Conservation (phyloP, 2,113 vertebrate genomes). For the Bos indicus region DNA sequence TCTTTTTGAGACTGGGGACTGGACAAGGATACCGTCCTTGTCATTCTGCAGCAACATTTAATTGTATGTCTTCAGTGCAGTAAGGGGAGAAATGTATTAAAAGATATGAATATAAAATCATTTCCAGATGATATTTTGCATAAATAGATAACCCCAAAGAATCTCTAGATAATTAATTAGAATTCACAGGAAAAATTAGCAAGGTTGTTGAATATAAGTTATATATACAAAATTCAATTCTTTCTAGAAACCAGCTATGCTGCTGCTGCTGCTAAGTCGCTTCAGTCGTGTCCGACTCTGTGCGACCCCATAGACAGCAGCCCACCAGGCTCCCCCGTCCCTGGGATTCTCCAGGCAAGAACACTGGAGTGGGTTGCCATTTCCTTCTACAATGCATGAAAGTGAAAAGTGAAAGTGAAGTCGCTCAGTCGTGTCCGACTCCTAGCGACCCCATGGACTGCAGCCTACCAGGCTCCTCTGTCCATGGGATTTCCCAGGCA, state of each 20-base stretch:
- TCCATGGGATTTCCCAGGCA: too few relatives aligned
- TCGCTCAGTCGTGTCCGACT: too few relatives aligned
- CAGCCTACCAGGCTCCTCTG: too few relatives aligned
- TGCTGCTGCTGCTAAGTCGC: too few relatives aligned
- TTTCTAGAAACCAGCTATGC: not conserved
- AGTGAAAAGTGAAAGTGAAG: too few relatives aligned
- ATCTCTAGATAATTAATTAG: not conserved
- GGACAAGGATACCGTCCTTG: not conserved
- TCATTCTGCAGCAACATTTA: not conserved
- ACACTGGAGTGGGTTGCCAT: too few relatives aligned
- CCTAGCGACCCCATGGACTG: too few relatives aligned
- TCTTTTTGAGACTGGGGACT: not conserved
- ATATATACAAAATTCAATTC: not conserved
- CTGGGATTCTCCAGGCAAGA: too few relatives aligned
- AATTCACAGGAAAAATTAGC: not conserved
- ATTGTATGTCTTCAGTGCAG: not conserved
- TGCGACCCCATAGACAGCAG: too few relatives aligned
- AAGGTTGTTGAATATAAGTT: not conserved
- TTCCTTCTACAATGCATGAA: too few relatives aligned
- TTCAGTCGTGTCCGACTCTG: too few relatives aligned
- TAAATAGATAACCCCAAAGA: not conserved
- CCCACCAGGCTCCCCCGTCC: too few relatives aligned
- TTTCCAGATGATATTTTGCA: not conserved
- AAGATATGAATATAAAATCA: not conserved
- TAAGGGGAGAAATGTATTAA: not conserved